Evolutionary conservation across 92 coral and sea anemone genomes (phyloP).

Genomic region (Porites cylindrica): DNA sequence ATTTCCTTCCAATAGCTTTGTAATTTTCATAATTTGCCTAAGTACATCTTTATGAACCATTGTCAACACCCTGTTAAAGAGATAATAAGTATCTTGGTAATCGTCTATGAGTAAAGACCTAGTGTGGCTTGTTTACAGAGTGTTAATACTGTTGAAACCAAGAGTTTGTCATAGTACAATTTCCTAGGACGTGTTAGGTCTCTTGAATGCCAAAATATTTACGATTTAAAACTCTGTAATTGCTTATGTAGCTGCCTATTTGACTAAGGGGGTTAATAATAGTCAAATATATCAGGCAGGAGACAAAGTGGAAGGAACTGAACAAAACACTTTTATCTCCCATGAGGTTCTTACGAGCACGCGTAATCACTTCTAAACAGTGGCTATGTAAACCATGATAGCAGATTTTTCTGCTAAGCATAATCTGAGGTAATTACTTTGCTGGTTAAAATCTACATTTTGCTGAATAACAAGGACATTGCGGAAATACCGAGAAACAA

Average conservation of each 20-base stretch:
- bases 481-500: constrained; percentile 21
- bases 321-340: neutral
- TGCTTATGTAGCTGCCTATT: neutral
- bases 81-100: constrained; percentile 22
- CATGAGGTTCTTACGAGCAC: neutral
- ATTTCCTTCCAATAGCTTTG: neutral
- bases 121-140: constrained; percentile 22
- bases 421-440: neutral
- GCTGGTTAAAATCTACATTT: neutral
- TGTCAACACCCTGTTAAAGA: constrained; percentile 38
- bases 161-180: constrained; percentile 16
- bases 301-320: neutral
- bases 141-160: constrained; percentile 14
- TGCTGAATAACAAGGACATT: neutral
- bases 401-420: neutral
- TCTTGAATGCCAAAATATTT: neutral
- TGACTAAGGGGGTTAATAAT: neutral
- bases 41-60: constrained; percentile 8
- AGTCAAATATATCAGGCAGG: no score
- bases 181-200: neutral
- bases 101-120: constrained; percentile 21
- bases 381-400: neutral
- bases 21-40: constrained; percentile 18
- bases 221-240: neutral
- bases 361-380: neutral